phyloP scores from a whole-genome alignment of 2,113 vertebrate species.

The Scatophagus argus region DNA sequence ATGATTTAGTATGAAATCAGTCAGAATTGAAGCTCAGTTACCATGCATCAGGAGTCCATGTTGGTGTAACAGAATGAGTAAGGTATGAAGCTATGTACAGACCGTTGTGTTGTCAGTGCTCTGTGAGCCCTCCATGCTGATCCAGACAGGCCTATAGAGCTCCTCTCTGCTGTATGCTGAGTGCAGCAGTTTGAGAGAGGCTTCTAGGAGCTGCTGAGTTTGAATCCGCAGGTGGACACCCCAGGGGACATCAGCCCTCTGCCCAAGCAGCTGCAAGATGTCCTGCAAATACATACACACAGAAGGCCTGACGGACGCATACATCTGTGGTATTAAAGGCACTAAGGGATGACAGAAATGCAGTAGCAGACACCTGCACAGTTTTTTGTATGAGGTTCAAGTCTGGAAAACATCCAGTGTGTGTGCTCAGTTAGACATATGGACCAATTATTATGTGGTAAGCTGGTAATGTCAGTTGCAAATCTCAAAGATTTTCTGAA shows the following conservation, averaged over 20 bases:
- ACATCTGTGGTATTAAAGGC: background rate
- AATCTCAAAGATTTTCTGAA: background rate
- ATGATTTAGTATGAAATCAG: background rate
- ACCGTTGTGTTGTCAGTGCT: constrained; percentile 67
- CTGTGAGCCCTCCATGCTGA: constrained; percentile 80
- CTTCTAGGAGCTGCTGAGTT: constrained; percentile 73
- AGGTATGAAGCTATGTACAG: background rate
- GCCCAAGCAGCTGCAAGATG: constrained; percentile 68
- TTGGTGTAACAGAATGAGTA: no score
- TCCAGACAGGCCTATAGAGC: constrained; percentile 84
- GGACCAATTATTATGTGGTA: background rate
- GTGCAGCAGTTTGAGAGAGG: constrained; percentile 74
- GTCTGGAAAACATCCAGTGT: background rate
- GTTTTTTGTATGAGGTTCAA: background rate
- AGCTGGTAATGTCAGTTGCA: background rate
- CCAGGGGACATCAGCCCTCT: constrained; percentile 60
- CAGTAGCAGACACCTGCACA: background rate
- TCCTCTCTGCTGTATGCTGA: constrained; percentile 58
- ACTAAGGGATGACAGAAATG: background rate
- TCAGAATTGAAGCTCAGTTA: background rate
- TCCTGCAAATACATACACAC: constrained; percentile 49
- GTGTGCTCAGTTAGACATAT: background rate
- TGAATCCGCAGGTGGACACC: constrained; percentile 81
- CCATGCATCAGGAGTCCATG: background rate
- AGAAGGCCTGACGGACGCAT: background rate